Evolutionary conservation across 1,140 invertebrate genomes (phyloP).

Genomic region (Belonocnema kinseyi): DNA sequence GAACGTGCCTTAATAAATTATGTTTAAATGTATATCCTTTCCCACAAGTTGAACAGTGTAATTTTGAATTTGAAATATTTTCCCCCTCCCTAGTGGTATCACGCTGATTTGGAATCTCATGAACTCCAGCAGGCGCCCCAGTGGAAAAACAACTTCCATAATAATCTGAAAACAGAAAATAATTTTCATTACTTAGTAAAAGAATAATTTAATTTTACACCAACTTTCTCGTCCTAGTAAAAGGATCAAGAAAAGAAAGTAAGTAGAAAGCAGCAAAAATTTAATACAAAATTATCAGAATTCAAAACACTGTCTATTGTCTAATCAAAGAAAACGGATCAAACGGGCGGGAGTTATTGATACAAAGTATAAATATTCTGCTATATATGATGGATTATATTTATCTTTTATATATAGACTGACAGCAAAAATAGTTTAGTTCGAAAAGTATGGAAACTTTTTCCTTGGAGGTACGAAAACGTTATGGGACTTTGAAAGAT

Average conservation of each 20-base stretch:
- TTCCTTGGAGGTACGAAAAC: conserved; percentile 56
- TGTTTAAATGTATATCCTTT: conserved; percentile 15
- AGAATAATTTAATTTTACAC: not conserved
- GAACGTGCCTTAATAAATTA: conserved; percentile 66
- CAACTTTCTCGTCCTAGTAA: no score
- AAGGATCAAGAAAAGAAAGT: no score
- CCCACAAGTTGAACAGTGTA: not conserved
- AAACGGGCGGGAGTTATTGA: no score
- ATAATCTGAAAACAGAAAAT: conserved; percentile 8
- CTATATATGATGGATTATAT: no score
- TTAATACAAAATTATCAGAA: no score
- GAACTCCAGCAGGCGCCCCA: not conserved
- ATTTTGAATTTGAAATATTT: not conserved
- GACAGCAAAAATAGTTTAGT: not conserved
- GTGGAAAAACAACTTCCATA: not conserved
- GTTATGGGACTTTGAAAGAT: conserved; percentile 60
- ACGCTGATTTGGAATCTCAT: not conserved
- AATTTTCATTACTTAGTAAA: not conserved
- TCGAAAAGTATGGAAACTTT: conserved; percentile 31
- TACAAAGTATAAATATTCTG: no score
- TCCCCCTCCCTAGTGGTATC: not conserved
- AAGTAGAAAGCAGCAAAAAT: no score
- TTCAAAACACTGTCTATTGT: no score
- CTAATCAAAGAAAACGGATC: no score
- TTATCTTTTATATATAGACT: no score